phyloP scores from a whole-genome alignment of 2,888 invertebrate species.

The Brachycybe producta region DNA sequence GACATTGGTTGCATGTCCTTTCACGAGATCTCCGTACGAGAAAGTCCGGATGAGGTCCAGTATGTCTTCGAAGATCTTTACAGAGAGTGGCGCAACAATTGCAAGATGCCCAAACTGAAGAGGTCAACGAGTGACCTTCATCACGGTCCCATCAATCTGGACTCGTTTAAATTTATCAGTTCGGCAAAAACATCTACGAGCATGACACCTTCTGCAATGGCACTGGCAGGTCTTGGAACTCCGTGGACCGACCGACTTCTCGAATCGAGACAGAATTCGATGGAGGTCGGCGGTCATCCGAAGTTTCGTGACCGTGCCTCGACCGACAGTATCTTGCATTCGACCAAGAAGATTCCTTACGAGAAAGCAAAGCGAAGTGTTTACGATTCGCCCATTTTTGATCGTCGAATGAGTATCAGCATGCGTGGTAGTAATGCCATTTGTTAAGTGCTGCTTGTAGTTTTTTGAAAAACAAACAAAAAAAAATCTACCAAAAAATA shows the following conservation, averaged over 20 bases:
- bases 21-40: slow-evolving; percentile 71
- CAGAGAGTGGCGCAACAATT: slow-evolving; percentile 55
- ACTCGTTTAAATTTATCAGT: slow-evolving; percentile 19
- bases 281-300: not conserved
- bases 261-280: slow-evolving; percentile 13
- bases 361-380: slow-evolving; percentile 27
- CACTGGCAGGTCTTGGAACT: slow-evolving; percentile 9
- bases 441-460: no score
- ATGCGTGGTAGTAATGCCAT: slow-evolving; percentile 48
- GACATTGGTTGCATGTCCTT: slow-evolving; percentile 70
- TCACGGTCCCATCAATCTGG: slow-evolving; percentile 31
- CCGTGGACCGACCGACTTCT: slow-evolving; percentile 18
- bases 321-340: slow-evolving; percentile 52
- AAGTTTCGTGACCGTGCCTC: slow-evolving; percentile 57
- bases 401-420: slow-evolving; percentile 63
- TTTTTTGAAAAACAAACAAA: no score
- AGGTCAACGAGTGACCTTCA: slow-evolving; percentile 45
- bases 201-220: not conserved
- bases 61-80: slow-evolving; percentile 56
- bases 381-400: slow-evolving; percentile 36
- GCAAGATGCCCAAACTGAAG: slow-evolving; percentile 50
- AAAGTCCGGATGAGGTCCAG: slow-evolving; percentile 60
- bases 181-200: slow-evolving; percentile 17
- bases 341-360: slow-evolving; percentile 34
- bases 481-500: no score